Conservation (phyloP, 2,113 vertebrate species). For the Bolborhynchus lineola region DNA sequence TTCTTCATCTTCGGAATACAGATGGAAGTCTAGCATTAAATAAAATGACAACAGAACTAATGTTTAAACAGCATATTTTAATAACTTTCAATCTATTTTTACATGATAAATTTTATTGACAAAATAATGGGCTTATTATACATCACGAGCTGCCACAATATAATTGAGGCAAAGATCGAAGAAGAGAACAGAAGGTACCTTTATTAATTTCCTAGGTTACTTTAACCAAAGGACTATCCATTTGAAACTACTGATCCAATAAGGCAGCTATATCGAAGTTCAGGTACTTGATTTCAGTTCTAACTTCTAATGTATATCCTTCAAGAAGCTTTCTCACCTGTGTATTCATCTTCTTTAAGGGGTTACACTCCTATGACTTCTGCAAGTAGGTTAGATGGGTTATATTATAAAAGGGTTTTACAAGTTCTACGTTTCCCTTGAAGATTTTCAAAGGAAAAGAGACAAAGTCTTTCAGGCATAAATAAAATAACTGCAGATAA, state of each 20-base stretch:
- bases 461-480: not conserved
- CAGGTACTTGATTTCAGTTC: not conserved
- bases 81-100: constrained; percentile 35
- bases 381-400: not conserved
- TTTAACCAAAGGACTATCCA: not conserved
- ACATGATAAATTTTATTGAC: constrained; percentile 14
- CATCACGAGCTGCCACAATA: not conserved
- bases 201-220: not conserved
- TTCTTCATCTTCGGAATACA: not conserved
- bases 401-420: not conserved
- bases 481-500: not conserved
- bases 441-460: not conserved
- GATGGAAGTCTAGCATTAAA: constrained; percentile 17
- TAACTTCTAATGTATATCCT: not conserved
- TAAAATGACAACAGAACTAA: constrained; percentile 9
- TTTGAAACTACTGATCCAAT: not conserved
- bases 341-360: not conserved
- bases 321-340: not conserved
- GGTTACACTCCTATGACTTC: not conserved
- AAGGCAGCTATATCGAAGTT: not conserved
- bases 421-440: not conserved
- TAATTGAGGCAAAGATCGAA: not conserved
- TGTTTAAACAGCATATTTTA: constrained; percentile 15
- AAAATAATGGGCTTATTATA: constrained; percentile 18
- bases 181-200: not conserved